A percentile compares a stretch with the other conserved stretches of the same genome.
Conservation (phyloP, 2,888 invertebrate genomes). For the Steinernema hermaphroditum region DNA sequence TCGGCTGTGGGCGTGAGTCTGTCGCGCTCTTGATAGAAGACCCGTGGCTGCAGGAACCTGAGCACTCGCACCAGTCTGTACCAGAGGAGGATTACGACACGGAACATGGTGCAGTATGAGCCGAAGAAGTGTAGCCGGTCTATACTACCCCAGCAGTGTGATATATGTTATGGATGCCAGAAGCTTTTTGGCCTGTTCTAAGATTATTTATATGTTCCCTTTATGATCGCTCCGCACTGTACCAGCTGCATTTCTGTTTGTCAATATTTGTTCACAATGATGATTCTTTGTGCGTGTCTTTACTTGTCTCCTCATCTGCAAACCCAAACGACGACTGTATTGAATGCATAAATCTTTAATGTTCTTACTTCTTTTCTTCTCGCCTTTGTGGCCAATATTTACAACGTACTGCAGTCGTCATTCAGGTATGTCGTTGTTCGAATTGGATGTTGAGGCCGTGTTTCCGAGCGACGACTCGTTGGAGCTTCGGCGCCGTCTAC, state of each 20-base stretch:
- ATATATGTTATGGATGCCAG: too few species aligned
- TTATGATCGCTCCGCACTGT: not conserved
- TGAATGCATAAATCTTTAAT: too few species aligned
- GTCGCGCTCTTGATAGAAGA: conserved; percentile 91
- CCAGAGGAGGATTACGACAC: not conserved
- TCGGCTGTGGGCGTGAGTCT: conserved; percentile 92
- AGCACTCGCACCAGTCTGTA: conserved; percentile 33
- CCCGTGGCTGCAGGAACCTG: conserved; percentile 77
- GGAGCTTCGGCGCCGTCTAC: conserved; percentile 5
- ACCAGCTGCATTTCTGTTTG: conserved; percentile 4
- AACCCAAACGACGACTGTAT: too few species aligned
- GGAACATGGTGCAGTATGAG: not conserved
- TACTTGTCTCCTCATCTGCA: not conserved
- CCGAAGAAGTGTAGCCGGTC: not conserved
- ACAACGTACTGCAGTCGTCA: conserved; percentile 5
- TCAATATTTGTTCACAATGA: conserved; percentile 5
- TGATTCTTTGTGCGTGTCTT: not conserved
- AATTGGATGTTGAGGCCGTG: not conserved
- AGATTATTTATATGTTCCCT: not conserved
- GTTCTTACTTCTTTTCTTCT: not conserved
- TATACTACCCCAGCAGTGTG: not conserved
- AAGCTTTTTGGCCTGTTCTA: conserved; percentile 4
- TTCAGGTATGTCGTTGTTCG: conserved; percentile 18
- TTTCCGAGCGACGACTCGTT: conserved; percentile 20
- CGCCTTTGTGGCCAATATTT: conserved; percentile 23